A percentile compares a stretch with the other conserved stretches of the same genome.
Conservation (phyloP, 2,113 vertebrate species). For the Toxostoma redivivum region DNA sequence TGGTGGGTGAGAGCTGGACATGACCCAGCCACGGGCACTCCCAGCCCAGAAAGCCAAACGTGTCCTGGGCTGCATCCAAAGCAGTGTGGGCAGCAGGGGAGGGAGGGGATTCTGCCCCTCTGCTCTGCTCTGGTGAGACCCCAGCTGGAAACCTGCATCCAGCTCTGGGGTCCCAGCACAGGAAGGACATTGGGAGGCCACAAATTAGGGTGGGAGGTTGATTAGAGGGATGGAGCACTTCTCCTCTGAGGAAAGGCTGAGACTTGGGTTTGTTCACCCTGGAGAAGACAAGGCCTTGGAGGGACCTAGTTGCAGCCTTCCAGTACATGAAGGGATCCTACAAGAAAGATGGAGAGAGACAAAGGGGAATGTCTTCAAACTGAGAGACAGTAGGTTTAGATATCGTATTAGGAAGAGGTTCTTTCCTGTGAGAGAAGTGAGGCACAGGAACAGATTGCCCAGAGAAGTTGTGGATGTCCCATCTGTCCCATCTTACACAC, state of each 20-base stretch:
- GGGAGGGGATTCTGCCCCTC: background rate
- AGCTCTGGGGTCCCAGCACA: background rate
- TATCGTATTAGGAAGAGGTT: background rate
- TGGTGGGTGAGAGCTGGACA: no score
- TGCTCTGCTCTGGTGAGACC: background rate
- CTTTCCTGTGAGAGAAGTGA: background rate
- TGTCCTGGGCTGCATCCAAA: background rate
- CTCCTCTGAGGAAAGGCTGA: background rate
- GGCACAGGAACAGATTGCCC: background rate
- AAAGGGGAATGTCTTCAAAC: background rate
- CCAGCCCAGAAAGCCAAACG: background rate
- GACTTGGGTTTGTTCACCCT: background rate
- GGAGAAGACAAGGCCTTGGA: background rate
- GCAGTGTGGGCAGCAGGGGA: background rate
- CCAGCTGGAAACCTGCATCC: background rate
- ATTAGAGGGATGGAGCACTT: background rate
- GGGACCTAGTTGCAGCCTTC: background rate
- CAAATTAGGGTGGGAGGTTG: no score
- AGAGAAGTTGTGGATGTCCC: background rate
- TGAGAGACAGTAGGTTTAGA: background rate
- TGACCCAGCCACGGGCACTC: no score
- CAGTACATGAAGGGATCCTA: fast-evolving
- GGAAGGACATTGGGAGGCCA: background rate
- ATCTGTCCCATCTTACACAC: no score
- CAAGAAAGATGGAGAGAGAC: background rate